These are phyloP conservation scores for Hipparchia semele DNA, from an alignment of 2,888 invertebrate species.

Conservation along the genomic window DNA sequence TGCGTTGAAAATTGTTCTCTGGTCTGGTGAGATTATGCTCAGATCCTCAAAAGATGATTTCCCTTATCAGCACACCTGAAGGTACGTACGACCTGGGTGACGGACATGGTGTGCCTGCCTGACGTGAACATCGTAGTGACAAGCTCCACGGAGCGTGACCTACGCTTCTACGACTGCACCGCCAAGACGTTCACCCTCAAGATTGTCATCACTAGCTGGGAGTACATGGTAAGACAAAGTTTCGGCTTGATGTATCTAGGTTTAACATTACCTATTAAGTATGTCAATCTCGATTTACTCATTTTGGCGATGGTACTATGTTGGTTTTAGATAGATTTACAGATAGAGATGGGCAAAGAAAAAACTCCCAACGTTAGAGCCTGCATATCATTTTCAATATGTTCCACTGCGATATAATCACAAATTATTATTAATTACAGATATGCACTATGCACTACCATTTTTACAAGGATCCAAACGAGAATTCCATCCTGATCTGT, in stretches of 20 bases:
- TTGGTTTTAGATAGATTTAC: too few species aligned
- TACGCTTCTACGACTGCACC: constrained; percentile 91
- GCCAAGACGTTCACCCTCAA: constrained; percentile 88
- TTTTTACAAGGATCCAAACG: constrained; percentile 80
- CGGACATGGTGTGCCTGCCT: constrained; percentile 88
- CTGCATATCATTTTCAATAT: too few species aligned
- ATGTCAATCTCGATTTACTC: not conserved
- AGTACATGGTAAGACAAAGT: constrained; percentile 68
- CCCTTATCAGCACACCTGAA: constrained; percentile 78
- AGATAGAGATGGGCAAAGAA: too few species aligned
- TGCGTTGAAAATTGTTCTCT: not conserved
- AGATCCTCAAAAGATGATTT: not conserved
- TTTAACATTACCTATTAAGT: too few species aligned
- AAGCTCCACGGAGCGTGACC: constrained; percentile 89
- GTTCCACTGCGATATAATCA: too few species aligned
- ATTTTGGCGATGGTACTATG: not conserved
- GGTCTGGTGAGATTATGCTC: too few species aligned
- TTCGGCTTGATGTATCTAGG: not conserved
- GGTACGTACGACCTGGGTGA: constrained; percentile 87
- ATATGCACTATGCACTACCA: constrained; percentile 83
- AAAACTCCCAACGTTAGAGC: too few species aligned
- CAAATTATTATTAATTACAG: constrained; percentile 43
- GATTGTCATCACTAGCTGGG: constrained; percentile 87
- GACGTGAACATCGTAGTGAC: constrained; percentile 91
- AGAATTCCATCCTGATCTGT: constrained; percentile 85